These are phyloP conservation scores for Crioceris asparagi DNA, from an alignment of 2,888 invertebrate genomes.

Conservation along the genomic window DNA sequence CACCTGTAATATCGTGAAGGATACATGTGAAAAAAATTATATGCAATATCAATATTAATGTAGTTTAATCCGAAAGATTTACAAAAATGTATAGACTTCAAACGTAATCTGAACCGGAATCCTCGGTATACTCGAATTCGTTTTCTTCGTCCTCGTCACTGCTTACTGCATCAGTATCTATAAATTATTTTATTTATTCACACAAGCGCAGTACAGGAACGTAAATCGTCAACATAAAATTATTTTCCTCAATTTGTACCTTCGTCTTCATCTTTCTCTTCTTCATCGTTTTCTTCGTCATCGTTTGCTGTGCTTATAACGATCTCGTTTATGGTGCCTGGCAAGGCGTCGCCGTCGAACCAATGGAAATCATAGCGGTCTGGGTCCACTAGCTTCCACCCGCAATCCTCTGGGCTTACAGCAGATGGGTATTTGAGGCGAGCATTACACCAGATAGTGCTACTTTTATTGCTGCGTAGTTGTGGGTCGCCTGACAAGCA, in stretches of 20 bases:
- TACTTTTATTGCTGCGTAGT: neutral
- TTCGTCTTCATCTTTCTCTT: conserved; percentile 1
- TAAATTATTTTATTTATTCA: neutral
- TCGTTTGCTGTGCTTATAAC: conserved; percentile 1
- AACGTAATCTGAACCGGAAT: too few species aligned
- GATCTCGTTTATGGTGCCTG: conserved; percentile 1
- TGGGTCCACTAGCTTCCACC: conserved; percentile 2
- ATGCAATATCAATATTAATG: neutral
- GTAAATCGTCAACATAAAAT: too few species aligned
- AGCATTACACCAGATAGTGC: conserved; percentile 1
- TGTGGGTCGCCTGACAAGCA: neutral
- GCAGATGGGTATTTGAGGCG: conserved; percentile 1
- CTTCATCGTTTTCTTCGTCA: neutral
- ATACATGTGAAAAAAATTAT: neutral
- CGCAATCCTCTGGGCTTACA: conserved; percentile 2
- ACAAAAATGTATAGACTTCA: too few species aligned
- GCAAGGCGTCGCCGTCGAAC: conserved; percentile 5
- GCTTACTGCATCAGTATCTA: neutral
- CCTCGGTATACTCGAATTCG: too few species aligned
- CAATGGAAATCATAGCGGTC: conserved; percentile 3
- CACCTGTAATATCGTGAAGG: neutral
- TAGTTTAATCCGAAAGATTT: neutral
- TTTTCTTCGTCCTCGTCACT: neutral
- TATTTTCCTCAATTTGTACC: neutral
- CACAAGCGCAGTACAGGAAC: too few species aligned